Percentiles rank a stretch among this genome's conserved stretches.
Evolutionary conservation across 2,797 vertebrate genomes (phyloP).

Genomic region (Antennarius maculatus): DNA sequence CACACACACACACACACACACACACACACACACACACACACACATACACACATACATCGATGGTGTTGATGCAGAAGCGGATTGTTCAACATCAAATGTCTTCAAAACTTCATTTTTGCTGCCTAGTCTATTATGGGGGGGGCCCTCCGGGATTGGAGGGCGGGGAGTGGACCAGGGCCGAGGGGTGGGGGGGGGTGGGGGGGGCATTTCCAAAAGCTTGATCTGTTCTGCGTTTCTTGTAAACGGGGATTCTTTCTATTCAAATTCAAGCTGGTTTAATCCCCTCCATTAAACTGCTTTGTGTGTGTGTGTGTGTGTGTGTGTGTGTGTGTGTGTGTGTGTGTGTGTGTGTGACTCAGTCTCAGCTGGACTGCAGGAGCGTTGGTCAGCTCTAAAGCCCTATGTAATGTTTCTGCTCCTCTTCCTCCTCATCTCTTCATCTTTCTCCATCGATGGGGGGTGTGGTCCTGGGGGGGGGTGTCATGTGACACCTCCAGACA

Average conservation of each 20-base stretch:
- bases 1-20: too few species aligned
- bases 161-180: too few species aligned
- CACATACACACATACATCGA: neutral
- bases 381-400: too few species aligned
- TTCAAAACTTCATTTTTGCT: constrained; percentile 28
- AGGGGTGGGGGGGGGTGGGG: neutral
- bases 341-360: too few species aligned
- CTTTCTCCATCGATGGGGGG: too few species aligned
- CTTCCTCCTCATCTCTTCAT: too few species aligned
- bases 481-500: constrained; percentile 32
- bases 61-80: constrained; percentile 1
- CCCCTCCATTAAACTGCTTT: constrained; percentile 52
- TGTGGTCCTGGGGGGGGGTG: too few species aligned
- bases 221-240: constrained; percentile 64
- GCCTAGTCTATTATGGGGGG: constrained; percentile 33
- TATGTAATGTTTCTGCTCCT: too few species aligned
- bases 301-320: constrained; percentile 22
- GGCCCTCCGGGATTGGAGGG: too few species aligned
- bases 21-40: too few species aligned
- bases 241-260: constrained; percentile 65
- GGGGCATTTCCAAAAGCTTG: constrained; percentile 69
- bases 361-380: too few species aligned
- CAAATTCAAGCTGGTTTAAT: constrained; percentile 73
- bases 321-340: neutral
- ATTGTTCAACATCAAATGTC: constrained; percentile 19